These are phyloP conservation scores for Sebastes baramenuke DNA, from an alignment of 2,797 vertebrate genomes.

Conservation along the genomic window DNA sequence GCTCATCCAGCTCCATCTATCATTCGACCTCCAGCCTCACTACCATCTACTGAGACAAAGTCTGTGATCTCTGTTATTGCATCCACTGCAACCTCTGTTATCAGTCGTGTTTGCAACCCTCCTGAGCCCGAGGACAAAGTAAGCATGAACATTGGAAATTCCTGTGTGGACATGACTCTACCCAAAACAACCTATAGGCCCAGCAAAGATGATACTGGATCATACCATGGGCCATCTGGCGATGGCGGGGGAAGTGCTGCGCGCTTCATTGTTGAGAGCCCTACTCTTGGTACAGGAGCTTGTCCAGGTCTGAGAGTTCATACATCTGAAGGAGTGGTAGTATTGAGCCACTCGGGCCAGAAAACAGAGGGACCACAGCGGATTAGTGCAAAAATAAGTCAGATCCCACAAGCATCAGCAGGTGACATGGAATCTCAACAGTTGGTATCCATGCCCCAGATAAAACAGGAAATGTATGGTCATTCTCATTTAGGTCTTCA, in stretches of 20 bases:
- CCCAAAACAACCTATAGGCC: slow-evolving; percentile 87
- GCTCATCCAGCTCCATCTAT: slow-evolving; percentile 74
- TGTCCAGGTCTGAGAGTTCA: slow-evolving; percentile 94
- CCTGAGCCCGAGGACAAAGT: slow-evolving; percentile 91
- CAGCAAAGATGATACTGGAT: slow-evolving; percentile 85
- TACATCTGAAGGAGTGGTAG: slow-evolving; percentile 95
- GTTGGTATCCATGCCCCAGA: slow-evolving; percentile 94
- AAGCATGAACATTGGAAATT: slow-evolving; percentile 85
- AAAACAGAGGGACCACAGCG: slow-evolving; percentile 95
- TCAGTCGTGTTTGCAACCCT: slow-evolving; percentile 93
- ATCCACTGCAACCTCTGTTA: slow-evolving; percentile 95
- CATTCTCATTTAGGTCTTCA: slow-evolving; percentile 86
- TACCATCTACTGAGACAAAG: slow-evolving; percentile 85
- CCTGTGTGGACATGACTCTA: slow-evolving; percentile 79
- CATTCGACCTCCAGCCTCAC: slow-evolving; percentile 72
- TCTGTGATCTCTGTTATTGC: slow-evolving; percentile 90
- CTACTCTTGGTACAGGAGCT: slow-evolving; percentile 81
- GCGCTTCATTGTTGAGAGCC: slow-evolving; percentile 87
- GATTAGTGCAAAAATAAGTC: slow-evolving; percentile 97
- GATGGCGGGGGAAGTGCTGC: slow-evolving; percentile 89
- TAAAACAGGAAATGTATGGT: slow-evolving; percentile 91
- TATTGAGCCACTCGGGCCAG: slow-evolving; percentile 96
- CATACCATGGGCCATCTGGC: slow-evolving; percentile 84
- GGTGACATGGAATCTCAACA: slow-evolving; percentile 98
- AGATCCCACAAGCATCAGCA: slow-evolving; percentile 94